These are phyloP conservation scores for Lanistes nyassanus DNA, from an alignment of 1,140 invertebrate species.

Conservation along the genomic window DNA sequence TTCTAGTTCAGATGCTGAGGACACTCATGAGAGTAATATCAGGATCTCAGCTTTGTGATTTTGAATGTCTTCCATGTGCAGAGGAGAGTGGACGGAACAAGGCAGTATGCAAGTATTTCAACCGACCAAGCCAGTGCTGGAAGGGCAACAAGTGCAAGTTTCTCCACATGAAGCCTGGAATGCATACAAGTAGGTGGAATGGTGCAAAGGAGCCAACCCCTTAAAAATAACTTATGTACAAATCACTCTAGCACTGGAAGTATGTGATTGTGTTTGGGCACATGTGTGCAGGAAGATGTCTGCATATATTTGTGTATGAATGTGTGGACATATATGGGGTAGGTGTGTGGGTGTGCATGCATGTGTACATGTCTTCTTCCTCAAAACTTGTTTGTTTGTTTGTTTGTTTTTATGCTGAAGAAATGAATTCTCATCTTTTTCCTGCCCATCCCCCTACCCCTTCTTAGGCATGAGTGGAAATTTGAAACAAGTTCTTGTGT, in stretches of 20 bases:
- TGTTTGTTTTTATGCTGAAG: too few species aligned
- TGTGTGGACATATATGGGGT: neutral
- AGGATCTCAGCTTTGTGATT: too few species aligned
- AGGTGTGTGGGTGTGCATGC: neutral
- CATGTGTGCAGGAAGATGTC: neutral
- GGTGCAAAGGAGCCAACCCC: too few species aligned
- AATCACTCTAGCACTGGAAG: neutral
- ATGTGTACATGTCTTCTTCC: neutral
- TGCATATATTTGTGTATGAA: neutral
- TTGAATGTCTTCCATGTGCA: neutral
- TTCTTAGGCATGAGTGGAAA: constrained; percentile 40
- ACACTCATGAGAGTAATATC: too few species aligned
- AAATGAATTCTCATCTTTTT: too few species aligned
- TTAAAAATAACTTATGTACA: too few species aligned
- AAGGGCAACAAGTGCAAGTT: constrained; percentile 48
- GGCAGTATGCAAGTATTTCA: constrained; percentile 47
- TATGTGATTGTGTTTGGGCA: neutral
- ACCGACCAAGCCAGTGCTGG: constrained; percentile 37
- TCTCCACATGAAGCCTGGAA: constrained; percentile 38
- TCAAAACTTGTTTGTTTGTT: neutral
- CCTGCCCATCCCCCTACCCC: neutral
- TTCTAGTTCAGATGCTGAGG: too few species aligned
- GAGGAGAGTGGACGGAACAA: constrained; percentile 40
- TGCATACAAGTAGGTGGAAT: constrained; percentile 31
- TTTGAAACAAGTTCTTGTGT: constrained; percentile 35